These are phyloP conservation scores for Catamblyrhynchus diadema DNA, from an alignment of 2,797 vertebrate species.

Conservation along the genomic window DNA sequence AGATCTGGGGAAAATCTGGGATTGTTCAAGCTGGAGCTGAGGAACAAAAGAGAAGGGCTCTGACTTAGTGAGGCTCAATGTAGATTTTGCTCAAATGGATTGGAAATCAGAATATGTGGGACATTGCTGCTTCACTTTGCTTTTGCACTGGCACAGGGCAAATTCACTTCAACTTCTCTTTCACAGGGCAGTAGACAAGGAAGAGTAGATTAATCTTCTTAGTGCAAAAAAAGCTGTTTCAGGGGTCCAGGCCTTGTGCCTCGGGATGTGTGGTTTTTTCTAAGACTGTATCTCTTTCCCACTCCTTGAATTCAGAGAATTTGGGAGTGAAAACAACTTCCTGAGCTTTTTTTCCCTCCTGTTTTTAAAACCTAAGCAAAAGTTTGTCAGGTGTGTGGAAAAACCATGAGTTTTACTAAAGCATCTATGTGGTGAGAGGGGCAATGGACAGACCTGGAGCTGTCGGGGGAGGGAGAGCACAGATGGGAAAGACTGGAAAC, in stretches of 20 bases:
- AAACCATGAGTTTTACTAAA: neutral
- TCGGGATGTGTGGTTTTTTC: neutral
- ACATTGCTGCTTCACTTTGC: neutral
- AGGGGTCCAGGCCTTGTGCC: neutral
- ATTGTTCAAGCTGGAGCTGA: neutral
- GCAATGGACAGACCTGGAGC: neutral
- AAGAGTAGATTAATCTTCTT: neutral
- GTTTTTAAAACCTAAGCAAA: neutral
- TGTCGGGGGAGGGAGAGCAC: neutral
- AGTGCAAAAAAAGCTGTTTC: neutral
- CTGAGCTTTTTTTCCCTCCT: neutral
- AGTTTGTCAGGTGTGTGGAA: neutral
- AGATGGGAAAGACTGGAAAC: neutral
- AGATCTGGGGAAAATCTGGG: conserved; percentile 14
- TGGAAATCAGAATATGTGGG: neutral
- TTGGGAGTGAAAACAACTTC: neutral
- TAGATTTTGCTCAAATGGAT: neutral
- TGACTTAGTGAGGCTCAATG: neutral
- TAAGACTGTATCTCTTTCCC: neutral
- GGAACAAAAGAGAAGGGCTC: neutral
- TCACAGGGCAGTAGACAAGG: neutral
- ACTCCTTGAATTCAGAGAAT: neutral
- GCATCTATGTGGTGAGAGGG: neutral
- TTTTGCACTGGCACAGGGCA: neutral
- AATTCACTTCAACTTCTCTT: neutral